Evolutionary conservation across 2,113 vertebrate genomes (phyloP).

Genomic region (Phyllostomus discolor): DNA sequence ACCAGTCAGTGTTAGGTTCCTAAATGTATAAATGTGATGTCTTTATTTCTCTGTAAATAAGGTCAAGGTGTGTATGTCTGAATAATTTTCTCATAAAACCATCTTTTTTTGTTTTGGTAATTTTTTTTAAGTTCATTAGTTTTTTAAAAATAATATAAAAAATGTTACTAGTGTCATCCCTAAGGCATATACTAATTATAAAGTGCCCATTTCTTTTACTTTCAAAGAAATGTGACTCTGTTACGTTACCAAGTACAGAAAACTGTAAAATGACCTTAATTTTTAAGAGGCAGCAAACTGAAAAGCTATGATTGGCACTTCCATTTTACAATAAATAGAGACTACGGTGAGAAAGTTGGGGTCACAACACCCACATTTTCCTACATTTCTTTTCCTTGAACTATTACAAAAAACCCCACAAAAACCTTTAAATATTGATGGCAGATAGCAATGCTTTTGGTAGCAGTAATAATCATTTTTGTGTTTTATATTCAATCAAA

Average conservation of each 20-base stretch:
- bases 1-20: not conserved
- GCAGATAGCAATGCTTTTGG: not conserved
- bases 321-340: not conserved
- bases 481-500: not conserved
- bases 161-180: not conserved
- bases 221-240: not conserved
- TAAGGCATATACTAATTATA: not conserved
- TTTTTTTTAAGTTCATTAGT: not conserved
- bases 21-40: not conserved
- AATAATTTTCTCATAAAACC: not conserved
- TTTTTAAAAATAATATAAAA: constrained; percentile 16
- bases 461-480: not conserved
- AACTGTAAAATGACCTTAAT: not conserved
- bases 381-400: not conserved
- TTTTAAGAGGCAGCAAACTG: not conserved
- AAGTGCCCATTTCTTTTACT: not conserved
- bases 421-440: not conserved
- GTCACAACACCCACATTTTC: not conserved
- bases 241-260: not conserved
- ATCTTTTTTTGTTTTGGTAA: not conserved
- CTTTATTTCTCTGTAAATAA: not conserved
- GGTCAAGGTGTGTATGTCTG: not conserved
- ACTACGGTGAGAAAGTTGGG: not conserved
- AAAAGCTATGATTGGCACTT: not conserved
- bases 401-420: not conserved